Conservation (phyloP, 2,888 invertebrate species). For the Eristalinus sepulchralis region DNA sequence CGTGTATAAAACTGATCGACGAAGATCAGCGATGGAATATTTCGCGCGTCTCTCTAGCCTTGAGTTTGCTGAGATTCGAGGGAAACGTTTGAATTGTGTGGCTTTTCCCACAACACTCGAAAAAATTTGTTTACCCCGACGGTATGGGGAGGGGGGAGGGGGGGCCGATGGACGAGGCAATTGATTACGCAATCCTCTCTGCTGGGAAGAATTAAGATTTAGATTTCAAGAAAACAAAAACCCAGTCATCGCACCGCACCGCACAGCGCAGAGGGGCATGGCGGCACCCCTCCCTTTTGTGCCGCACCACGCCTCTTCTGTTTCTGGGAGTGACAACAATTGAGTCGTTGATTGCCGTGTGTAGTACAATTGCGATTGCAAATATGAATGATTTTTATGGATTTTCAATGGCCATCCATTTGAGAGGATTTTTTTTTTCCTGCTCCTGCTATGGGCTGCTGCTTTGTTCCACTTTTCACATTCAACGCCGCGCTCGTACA, state of each 20-base stretch:
- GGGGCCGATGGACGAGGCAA: neutral
- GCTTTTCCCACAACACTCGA: neutral
- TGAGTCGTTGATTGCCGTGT: neutral
- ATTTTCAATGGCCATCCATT: neutral
- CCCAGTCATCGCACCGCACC: neutral
- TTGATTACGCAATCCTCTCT: neutral
- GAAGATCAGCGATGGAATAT: neutral
- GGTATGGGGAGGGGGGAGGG: neutral
- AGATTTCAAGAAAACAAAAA: neutral
- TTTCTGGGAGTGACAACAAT: neutral
- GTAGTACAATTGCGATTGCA: neutral
- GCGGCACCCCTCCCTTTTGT: neutral
- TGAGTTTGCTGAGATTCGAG: neutral
- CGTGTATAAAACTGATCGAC: neutral
- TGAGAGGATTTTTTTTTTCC: neutral
- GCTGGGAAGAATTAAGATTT: neutral
- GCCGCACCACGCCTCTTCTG: neutral
- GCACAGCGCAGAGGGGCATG: neutral
- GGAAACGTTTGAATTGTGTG: slow-evolving; percentile 38
- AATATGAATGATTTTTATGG: neutral
- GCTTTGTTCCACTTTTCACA: neutral
- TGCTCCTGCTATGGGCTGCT: no score
- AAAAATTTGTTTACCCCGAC: neutral
- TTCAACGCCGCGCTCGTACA: neutral
- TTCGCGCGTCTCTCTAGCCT: neutral